phyloP scores from a whole-genome alignment of 2,888 invertebrate species.

The Erebia aethiops region DNA sequence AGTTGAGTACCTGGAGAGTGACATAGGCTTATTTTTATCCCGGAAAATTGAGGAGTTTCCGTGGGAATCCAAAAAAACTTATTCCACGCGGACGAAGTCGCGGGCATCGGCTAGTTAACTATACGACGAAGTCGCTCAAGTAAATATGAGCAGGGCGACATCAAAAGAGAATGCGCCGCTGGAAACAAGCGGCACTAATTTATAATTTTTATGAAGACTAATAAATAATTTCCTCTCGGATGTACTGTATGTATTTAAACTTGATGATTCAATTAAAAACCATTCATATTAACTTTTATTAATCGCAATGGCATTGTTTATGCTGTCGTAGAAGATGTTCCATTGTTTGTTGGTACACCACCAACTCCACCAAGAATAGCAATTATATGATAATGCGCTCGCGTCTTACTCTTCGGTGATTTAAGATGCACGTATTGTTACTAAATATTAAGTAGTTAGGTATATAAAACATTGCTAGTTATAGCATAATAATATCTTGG shows the following conservation, averaged over 20 bases:
- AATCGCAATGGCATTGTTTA: slow-evolving; percentile 32
- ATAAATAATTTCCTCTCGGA: background rate
- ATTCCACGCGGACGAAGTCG: too few species aligned
- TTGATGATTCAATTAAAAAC: slow-evolving; percentile 19
- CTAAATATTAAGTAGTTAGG: slow-evolving; percentile 26
- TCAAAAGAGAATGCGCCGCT: too few species aligned
- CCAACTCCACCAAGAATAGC: slow-evolving; percentile 47
- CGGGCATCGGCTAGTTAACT: too few species aligned
- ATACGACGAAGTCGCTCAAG: too few species aligned
- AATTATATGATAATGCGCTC: slow-evolving; percentile 57
- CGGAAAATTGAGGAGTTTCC: too few species aligned
- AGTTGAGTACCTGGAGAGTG: too few species aligned
- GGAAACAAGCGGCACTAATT: too few species aligned
- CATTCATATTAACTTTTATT: slow-evolving; percentile 22
- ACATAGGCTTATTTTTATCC: too few species aligned
- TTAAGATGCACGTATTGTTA: slow-evolving; percentile 30
- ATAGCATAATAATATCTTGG: background rate
- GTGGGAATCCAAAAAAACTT: too few species aligned
- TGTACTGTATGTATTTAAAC: slow-evolving; percentile 5
- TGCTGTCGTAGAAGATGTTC: slow-evolving; percentile 36
- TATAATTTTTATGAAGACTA: too few species aligned
- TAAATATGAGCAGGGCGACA: too few species aligned
- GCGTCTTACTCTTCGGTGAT: slow-evolving; percentile 46
- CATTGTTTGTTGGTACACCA: slow-evolving; percentile 38
- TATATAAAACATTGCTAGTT: slow-evolving; percentile 17